Base-by-base conservation (phyloP, 92 coral and sea anemone species). In the Epizoanthus stellaris region DNA sequence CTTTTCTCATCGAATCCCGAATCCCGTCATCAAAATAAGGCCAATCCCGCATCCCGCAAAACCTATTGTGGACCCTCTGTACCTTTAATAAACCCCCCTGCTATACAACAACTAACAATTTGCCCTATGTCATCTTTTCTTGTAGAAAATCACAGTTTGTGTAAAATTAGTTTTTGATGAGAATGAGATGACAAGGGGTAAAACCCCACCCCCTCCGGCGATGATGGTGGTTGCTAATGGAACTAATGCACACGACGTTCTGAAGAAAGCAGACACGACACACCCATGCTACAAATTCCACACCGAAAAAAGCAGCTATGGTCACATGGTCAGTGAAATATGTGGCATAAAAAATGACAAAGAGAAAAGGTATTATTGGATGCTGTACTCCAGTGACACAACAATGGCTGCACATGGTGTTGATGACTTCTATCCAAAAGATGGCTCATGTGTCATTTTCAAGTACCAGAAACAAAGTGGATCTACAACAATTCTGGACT, bases 81-180 rank as follows among this genome's bases (percentile, higher is more conserved):
- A n/a, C 34, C 34, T 30, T 30, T 30, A 30, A 30, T 30, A 30
- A 30, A 30, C 34, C 34, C 34, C 34, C 1, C 34, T 30, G 34
- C 9, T 70, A 40, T 4, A 70, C 43, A 34, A 39, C 2, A 40
- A 36, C 2, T 12, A 36, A 34, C 20, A 10, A 12, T 70, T 13
- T 3, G 3, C 14, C 13, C n/a, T 70, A 40, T 34, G 25, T 70
- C n/a, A 11, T 40, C 4, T 70, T 70, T 47, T 43, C 66, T 72
- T 66, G n/a, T 86, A 92, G 98, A 72, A 52, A 36, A 90, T 94
- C 82, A 81, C 23, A 8, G 98, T 93, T n/a, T 87, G 89, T 25
- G 94, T 94, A 12, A 81, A 85, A 62, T 81, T 94, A 57, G 86
- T 70, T 82, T 73, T 92, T 84, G 72, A 89, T 14, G 81, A 43